Conservation (phyloP, 1,140 invertebrate genomes). For the Drosophila sproati region DNA sequence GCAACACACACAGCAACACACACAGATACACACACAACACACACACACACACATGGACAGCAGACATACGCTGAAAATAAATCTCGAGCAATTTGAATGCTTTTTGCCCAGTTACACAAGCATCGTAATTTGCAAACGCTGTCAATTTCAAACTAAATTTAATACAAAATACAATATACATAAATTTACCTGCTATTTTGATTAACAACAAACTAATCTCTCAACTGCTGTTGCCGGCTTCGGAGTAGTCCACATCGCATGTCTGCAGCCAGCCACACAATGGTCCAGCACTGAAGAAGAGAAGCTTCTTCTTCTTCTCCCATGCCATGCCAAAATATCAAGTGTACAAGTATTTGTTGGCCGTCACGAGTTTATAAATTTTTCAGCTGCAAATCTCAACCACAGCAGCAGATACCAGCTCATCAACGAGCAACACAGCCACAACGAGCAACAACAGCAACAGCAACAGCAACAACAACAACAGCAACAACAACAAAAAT, state of each 20-base stretch:
- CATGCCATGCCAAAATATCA: constrained; percentile 6
- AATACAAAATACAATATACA: constrained; percentile 69
- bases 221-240: constrained; percentile 37
- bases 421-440: constrained; percentile 17
- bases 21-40: constrained; percentile 1
- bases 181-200: constrained; percentile 56
- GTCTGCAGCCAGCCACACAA: constrained; percentile 16
- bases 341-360: constrained; percentile 37
- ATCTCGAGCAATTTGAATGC: constrained; percentile 26
- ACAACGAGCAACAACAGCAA: constrained; percentile 13
- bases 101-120: constrained; percentile 30
- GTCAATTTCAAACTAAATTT: constrained; percentile 77
- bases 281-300: background rate
- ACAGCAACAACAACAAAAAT: constrained; percentile 18
- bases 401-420: constrained; percentile 33
- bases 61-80: background rate
- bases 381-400: constrained; percentile 60
- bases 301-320: background rate
- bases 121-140: constrained; percentile 43
- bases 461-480: constrained; percentile 27
- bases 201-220: constrained; percentile 76
- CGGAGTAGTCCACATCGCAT: constrained; percentile 30
- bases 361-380: constrained; percentile 63
- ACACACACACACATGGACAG: background rate
- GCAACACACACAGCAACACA: background rate